Evolutionary conservation across 92 coral and sea anemone genomes (phyloP), one percentile per base, ranked within the genome.

Genomic region (Palythoa caribaeorum): DNA sequence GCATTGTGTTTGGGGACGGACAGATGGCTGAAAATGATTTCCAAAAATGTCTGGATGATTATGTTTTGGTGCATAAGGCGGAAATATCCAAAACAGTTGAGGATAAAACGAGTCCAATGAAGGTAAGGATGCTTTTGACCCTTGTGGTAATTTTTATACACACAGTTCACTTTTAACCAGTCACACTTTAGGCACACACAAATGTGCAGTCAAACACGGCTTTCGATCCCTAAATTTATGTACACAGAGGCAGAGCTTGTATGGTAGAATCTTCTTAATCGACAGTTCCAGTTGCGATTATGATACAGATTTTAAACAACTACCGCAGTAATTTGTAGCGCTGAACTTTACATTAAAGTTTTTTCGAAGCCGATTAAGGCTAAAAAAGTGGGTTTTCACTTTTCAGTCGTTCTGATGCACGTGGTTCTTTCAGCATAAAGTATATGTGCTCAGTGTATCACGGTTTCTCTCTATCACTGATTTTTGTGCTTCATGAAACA

Each of bases 1-100:
- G 99, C 11, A 88, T 96, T 52, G 99, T 96, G 79, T 95, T 96
- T 47, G 92, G 91, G 37, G 53, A 80, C 7, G 97, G 94, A 1
- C 79, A 20, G 48, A 63, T 96, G 88, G 84, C 90, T 16, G 79
- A 62, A 21, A 52, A 15, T 5, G 75, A 84, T 3, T 94, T 96
- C 77, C 96, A 93, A 89, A 72, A 55, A 8, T 96, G 99, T 74
- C 71, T 96, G 57, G 86, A 91, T 13, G 92, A 93, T 47, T 96
- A 93, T 66, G 91, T 93, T 75, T 81, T 92, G 37, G 76, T 87
- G 28, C 92, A 91, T 65, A 96, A 96, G 78, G 96, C 96, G 2
- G 88, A 68, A 0, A 95, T 96, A 78, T 96, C 90, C 54, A 68
- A 90, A 73, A 89, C 37, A 9, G 97, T 96, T 36, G 96, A 96